phyloP scores from a whole-genome alignment of 2,888 invertebrate genomes.

The Azorinus chamasolen region DNA sequence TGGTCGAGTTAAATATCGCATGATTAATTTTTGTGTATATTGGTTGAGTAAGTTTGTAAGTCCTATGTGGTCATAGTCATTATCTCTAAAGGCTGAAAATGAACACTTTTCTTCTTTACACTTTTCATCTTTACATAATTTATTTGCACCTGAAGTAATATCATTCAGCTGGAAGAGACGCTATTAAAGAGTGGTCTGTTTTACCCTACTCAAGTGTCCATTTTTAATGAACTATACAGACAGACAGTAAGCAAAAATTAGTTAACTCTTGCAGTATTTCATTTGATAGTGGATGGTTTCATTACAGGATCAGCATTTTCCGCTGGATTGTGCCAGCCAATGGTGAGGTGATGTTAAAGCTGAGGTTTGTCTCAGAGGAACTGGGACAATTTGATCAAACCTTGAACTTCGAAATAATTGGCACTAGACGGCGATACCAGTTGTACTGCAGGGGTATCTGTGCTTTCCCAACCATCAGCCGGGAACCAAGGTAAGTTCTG shows the following conservation, averaged over 20 bases:
- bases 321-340: conserved; percentile 86
- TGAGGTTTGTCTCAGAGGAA: conserved; percentile 85
- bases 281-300: no score
- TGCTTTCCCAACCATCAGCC: conserved; percentile 86
- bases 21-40: no score
- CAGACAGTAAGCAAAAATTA: no score
- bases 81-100: no score
- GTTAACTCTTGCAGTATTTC: no score
- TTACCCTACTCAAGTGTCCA: not conserved
- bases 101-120: no score
- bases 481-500: conserved; percentile 86
- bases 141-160: no score
- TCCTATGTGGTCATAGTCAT: no score
- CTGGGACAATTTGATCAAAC: conserved; percentile 87
- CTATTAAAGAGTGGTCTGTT: not conserved
- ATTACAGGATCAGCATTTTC: conserved; percentile 82
- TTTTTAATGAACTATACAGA: not conserved
- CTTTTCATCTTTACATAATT: no score
- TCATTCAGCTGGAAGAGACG: not conserved
- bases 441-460: conserved; percentile 86
- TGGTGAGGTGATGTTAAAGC: conserved; percentile 81
- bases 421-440: conserved; percentile 85
- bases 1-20: conserved; percentile 17
- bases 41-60: no score
- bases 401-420: conserved; percentile 86